These are phyloP conservation scores for Tetramorium parvispinum DNA, from an alignment of 1,140 invertebrate species.

Conservation along the genomic window DNA sequence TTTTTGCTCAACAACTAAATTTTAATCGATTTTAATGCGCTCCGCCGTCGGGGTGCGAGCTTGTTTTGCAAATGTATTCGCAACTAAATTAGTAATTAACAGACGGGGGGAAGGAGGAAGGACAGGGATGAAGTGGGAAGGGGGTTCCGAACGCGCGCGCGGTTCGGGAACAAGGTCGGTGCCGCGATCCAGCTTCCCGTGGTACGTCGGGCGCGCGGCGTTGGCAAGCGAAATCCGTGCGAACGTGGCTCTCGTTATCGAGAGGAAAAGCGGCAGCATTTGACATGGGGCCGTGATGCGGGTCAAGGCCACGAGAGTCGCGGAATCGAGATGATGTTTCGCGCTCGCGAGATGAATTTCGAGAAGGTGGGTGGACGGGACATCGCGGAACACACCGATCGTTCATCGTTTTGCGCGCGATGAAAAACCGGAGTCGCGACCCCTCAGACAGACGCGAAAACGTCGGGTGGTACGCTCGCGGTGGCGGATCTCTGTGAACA, in stretches of 20 bases:
- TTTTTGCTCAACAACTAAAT: conserved; percentile 32
- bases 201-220: not conserved
- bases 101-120: not conserved
- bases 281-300: not conserved
- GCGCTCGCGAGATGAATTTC: not conserved
- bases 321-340: conserved; percentile 15
- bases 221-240: not conserved
- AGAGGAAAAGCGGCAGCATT: conserved; percentile 36
- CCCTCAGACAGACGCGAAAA: not conserved
- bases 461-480: not conserved
- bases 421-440: not conserved
- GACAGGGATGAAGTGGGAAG: not conserved
- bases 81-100: conserved; percentile 54
- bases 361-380: not conserved
- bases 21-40: conserved; percentile 47
- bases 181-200: not conserved
- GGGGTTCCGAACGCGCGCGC: not conserved
- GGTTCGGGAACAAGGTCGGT: conserved; percentile 34
- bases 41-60: not conserved
- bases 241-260: conserved; percentile 36
- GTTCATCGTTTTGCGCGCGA: too few species aligned
- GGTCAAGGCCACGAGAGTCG: conserved; percentile 34
- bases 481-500: not conserved
- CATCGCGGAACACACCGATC: too few species aligned
- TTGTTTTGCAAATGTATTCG: conserved; percentile 46